Evolutionary conservation across 2,113 vertebrate species (phyloP), one percentile per base, ranked within the genome.

Genomic region (Misgurnus mizolepis): DNA sequence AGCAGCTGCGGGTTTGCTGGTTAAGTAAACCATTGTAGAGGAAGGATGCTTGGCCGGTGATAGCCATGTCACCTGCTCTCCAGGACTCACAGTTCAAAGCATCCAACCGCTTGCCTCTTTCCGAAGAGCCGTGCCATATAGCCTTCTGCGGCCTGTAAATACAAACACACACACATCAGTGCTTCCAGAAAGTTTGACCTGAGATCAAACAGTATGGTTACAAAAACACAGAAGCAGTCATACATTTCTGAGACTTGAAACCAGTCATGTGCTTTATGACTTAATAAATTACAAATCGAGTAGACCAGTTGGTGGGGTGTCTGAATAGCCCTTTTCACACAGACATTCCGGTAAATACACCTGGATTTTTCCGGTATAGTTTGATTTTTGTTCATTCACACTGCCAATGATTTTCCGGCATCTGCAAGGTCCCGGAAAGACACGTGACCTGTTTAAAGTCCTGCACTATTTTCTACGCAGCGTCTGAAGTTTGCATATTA

Each of bases 71-170:
- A 10, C 93, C 87, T 1, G 92, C 93, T 40, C 92, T 91, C 98
- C 98, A 99, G 0, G 91, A 94, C 92, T 97, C 96, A 27, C 98
- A 99, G 93, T 96, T 96, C 84, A 91, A 95, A 90, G 94, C 94
- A 74, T 91, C 83, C 70, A 95, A 87, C 15, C 96, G 91, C 22
- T 91, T 86, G 0, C 98, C 98, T 3, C 86, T 85, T 79, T 83
- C 68, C 80, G 79, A 95, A 71, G 97, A 98, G 62, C 98, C 97
- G 0, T 99, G 98, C 97, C 97, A 99, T 69, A 97, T 79, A 60
- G 93, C 92, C 89, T 98, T 99, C 71, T 96, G 93, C 66, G 96
- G 95, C 97, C 97, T 99, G 89, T 47, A 73, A 0, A 79, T n/a
- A 55, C 47, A 83, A 61, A 69, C 39, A 78, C 41, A 72, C 18